Base-by-base conservation (phyloP, 2,888 invertebrate genomes). In the Meghimatium bilineatum region DNA sequence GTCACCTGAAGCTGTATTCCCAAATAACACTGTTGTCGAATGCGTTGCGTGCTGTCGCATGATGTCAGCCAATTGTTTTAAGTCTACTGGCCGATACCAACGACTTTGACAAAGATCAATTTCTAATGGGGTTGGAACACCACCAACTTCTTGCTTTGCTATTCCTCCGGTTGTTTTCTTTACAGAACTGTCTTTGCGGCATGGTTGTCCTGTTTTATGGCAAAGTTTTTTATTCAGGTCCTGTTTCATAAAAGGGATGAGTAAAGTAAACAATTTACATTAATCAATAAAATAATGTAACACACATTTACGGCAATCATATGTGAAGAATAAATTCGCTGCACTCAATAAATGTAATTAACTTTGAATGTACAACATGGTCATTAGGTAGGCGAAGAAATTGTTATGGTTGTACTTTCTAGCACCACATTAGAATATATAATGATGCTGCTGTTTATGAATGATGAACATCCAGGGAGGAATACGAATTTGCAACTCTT, bases 1-100 rank as follows among this genome's bases (percentile, higher is more conserved):
- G 12, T 5, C 6, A 96, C 97, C 96, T 93, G 95, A 95, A 5
- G 96, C 96, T 0, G 96, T 96, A 90, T 96, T 96, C 32, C 96
- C 96, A 34, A 95, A 96, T 3, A 96, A 95, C 0, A 96, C 90
- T 87, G 95, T 80, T 14, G 86, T 75, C 6, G 63, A 36, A 17
- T 82, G 80, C 20, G 75, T 80, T 63, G 84, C 84, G 74, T 83
- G 82, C 34, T 82, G 69, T 66, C 83, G 82, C 52, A 89, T 38
- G 23, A 86, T 36, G 6, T 69, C 75, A 12, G 80, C 84, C 32
- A 87, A 79, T 6, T 85, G 72, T 29, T 80, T 60, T 6, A 87
- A 82, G 36, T 49, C 75, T n/a, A 76, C 32, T 29, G 87, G 87
- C 20, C 87, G 76, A 79, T 83, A 86, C 87, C 87, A 87, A 17